These are phyloP conservation scores for Bombyx huttoni DNA, from an alignment of 2,888 invertebrate species.

Conservation along the genomic window DNA sequence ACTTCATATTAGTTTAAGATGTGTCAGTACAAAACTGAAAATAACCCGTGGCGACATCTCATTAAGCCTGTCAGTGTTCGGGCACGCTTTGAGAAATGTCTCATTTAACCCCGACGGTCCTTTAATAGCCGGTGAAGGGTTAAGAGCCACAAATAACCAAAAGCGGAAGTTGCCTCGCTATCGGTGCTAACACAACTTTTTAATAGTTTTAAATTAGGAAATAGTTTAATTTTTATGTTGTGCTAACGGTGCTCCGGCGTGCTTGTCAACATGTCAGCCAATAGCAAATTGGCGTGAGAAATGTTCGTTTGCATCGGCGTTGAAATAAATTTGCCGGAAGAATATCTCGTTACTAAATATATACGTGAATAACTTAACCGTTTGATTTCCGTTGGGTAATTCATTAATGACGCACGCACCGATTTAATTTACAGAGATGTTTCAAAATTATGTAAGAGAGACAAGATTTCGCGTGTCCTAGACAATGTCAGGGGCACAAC, in stretches of 20 bases:
- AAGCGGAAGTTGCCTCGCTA: conserved; percentile 59
- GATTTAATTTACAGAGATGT: conserved; percentile 3
- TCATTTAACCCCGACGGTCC: conserved; percentile 66
- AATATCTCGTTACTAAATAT: not conserved
- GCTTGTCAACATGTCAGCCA: conserved; percentile 34
- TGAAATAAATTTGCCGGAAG: conserved; percentile 23
- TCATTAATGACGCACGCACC: conserved; percentile 2
- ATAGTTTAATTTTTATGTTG: conserved; percentile 63
- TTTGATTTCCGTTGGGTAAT: conserved; percentile 1
- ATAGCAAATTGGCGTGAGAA: conserved; percentile 60
- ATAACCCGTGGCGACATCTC: conserved; percentile 66
- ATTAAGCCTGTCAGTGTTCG: conserved; percentile 61
- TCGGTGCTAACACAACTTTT: conserved; percentile 42
- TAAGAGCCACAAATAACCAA: conserved; percentile 63
- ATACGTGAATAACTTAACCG: not conserved
- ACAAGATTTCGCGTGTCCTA: no score
- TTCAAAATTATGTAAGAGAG: not conserved
- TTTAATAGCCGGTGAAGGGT: conserved; percentile 67
- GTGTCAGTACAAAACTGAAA: conserved; percentile 44
- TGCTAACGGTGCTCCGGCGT: conserved; percentile 24
- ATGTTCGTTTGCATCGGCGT: conserved; percentile 24
- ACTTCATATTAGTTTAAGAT: conserved; percentile 13
- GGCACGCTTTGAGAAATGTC: conserved; percentile 64
- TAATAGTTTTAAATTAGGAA: conserved; percentile 70
- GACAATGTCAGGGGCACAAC: no score